Conservation (phyloP, 2,113 vertebrate genomes). For the Ariopsis seemanni region DNA sequence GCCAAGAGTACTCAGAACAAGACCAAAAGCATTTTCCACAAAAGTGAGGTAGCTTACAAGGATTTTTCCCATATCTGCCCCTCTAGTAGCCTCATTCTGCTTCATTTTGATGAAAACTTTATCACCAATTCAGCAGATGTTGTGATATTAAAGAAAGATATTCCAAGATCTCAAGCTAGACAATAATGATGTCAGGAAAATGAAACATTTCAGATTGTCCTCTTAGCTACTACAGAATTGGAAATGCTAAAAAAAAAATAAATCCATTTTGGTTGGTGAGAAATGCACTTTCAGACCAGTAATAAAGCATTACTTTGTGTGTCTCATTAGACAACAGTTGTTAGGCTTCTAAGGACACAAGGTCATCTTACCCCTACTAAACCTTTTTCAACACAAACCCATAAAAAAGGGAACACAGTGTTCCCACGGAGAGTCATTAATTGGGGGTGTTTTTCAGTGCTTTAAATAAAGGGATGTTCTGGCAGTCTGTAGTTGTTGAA, state of each 20-base stretch:
- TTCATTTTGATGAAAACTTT: background rate
- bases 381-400: background rate
- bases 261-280: background rate
- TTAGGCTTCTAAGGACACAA: background rate
- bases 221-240: background rate
- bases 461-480: background rate
- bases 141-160: background rate
- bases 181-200: background rate
- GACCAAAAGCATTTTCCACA: background rate
- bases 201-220: background rate
- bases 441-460: background rate
- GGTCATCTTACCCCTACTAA: background rate
- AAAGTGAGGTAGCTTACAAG: background rate
- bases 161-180: background rate
- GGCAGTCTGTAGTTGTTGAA: background rate
- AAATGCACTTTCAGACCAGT: background rate
- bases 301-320: background rate
- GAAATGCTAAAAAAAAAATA: background rate
- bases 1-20: background rate
- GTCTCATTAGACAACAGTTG: slow-evolving; percentile 3
- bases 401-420: background rate
- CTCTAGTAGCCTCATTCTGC: background rate
- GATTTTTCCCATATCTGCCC: background rate
- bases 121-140: background rate
- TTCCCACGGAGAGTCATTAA: background rate